These are phyloP conservation scores for Ascidia mentula DNA, from an alignment of 23 tunicate genomes.

Conservation along the genomic window DNA sequence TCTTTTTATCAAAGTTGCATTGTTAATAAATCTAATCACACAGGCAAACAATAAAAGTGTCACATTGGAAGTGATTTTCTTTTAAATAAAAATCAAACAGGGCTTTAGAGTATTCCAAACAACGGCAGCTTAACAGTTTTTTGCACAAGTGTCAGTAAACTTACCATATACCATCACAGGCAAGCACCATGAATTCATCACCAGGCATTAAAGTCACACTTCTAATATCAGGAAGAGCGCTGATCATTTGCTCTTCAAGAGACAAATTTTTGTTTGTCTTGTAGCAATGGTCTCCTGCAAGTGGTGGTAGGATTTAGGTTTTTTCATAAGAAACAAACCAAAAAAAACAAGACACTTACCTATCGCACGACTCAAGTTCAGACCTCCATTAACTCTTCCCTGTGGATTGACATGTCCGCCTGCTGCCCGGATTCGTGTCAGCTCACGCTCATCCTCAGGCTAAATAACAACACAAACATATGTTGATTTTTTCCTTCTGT, in stretches of 20 bases:
- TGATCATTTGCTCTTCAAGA: constrained; percentile 80
- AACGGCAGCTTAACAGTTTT: too few species aligned
- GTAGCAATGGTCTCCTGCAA: constrained; percentile 82
- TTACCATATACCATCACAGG: constrained; percentile 95
- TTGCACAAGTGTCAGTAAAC: neutral
- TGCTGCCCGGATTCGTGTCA: constrained; percentile 64
- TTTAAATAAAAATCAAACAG: too few species aligned
- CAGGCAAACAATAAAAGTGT: too few species aligned
- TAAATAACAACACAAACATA: neutral
- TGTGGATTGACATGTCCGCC: constrained; percentile 90
- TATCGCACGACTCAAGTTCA: constrained; percentile 79
- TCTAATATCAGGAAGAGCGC: constrained; percentile 79
- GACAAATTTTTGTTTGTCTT: constrained; percentile 64
- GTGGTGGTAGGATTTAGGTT: too few species aligned
- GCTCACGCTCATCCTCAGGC: constrained; percentile 88
- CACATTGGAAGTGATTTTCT: too few species aligned
- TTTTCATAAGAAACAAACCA: too few species aligned
- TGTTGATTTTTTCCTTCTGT: too few species aligned
- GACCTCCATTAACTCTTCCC: constrained; percentile 93
- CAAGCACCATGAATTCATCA: constrained; percentile 86
- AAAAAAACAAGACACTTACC: constrained; percentile 34
- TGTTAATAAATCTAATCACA: too few species aligned
- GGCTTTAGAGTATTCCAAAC: too few species aligned
- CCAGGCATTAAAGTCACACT: constrained; percentile 45
- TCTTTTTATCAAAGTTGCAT: too few species aligned